phyloP scores from a whole-genome alignment of 2,888 invertebrate species.

The Leucophenga maculata region DNA sequence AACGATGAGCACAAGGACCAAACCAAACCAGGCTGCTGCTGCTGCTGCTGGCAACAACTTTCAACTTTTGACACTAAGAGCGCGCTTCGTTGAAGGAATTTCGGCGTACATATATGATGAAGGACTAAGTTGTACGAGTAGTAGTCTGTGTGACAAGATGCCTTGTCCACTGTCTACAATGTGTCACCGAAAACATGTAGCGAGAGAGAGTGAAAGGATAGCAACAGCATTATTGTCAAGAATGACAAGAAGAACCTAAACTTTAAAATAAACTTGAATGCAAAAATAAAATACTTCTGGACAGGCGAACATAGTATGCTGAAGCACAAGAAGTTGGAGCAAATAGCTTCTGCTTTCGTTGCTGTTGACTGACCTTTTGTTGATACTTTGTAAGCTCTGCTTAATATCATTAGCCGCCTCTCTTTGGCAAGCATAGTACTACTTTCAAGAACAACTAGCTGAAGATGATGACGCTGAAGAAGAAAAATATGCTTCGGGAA shows the following conservation, averaged over 20 bases:
- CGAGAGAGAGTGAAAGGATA: neutral
- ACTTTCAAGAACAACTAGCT: no score
- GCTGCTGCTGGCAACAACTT: constrained; percentile 5
- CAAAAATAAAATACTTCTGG: constrained; percentile 18
- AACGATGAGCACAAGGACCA: neutral
- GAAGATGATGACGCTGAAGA: neutral
- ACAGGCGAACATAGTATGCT: neutral
- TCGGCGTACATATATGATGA: neutral
- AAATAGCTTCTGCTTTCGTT: neutral
- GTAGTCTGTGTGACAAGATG: neutral
- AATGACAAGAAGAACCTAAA: neutral
- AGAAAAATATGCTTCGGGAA: no score
- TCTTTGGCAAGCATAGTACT: no score
- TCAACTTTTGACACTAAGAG: constrained; percentile 19
- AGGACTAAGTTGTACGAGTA: neutral
- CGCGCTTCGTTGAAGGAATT: neutral
- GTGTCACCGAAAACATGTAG: neutral
- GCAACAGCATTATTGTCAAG: neutral
- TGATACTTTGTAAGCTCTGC: constrained; percentile 25
- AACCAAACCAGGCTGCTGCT: neutral
- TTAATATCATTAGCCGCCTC: constrained; percentile 26
- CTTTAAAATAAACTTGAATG: constrained; percentile 25
- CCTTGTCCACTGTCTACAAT: constrained; percentile 17
- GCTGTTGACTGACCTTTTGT: constrained; percentile 14
- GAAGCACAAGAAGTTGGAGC: neutral